Evolutionary conservation across 64 coral and sea anemone species (phyloP).

Genomic region (Porites lutea): DNA sequence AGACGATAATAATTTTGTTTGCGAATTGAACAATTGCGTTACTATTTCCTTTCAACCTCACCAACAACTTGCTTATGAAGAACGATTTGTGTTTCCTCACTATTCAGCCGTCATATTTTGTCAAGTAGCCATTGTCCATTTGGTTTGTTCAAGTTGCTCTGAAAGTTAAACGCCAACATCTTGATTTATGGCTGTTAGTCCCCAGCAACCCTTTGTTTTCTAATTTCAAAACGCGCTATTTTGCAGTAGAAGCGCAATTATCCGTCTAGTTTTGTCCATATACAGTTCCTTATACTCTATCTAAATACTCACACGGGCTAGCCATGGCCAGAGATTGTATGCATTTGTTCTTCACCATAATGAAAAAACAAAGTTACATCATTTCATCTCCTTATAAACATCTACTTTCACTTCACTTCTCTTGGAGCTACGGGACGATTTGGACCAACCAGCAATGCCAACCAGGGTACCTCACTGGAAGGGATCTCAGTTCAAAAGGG

Average conservation of each 20-base stretch:
- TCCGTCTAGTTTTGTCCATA: no score
- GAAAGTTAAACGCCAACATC: no score
- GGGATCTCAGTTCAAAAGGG: neutral
- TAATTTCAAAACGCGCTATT: no score
- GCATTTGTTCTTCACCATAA: no score
- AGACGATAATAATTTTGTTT: neutral
- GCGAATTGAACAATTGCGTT: constrained; percentile 12
- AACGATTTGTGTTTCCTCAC: constrained; percentile 12
- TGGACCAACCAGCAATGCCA: neutral
- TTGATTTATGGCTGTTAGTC: no score
- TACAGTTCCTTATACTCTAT: no score
- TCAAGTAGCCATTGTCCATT: no score
- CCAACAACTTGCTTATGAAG: neutral
- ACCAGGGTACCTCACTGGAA: constrained; percentile 34
- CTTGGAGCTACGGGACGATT: constrained; percentile 11
- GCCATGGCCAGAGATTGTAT: no score
- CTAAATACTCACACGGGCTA: no score
- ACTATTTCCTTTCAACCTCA: neutral
- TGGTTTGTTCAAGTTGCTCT: no score
- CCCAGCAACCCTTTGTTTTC: no score
- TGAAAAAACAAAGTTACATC: neutral
- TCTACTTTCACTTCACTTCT: constrained; percentile 5
- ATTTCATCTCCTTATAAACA: neutral
- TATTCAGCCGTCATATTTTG: neutral
- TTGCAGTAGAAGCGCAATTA: no score